Base-by-base conservation (phyloP, 30 jellyfish, hydroid and myxozoan genomes). In the Calvadosia cruxmelitensis region DNA sequence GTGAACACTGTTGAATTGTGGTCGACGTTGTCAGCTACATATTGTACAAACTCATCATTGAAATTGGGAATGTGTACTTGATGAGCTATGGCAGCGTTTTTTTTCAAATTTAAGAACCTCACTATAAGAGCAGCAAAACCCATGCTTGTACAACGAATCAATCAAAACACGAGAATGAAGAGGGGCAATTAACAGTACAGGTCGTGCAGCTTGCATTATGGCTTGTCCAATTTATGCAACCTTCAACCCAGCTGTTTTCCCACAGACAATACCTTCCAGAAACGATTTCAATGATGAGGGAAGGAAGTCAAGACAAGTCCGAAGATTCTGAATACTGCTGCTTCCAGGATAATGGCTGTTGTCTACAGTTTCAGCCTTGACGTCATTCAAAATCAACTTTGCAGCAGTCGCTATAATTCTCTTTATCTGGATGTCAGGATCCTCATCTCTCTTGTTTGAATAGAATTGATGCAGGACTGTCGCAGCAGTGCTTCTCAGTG, bases 131-230 rank as follows among this genome's bases (percentile, higher is more conserved):
- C 64, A 72, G 62, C 77, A 72, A 72, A 72, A 72, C 36, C 83
- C 83, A 34, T 72, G 83, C 76, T 75, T 72, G 67, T 72, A 75
- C 32, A 70, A 71, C 31, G 80, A 49, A 53, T 70, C 80, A 27
- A 70, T 53, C 72, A 72, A 53, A 72, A 72, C 53, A 53, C 83
- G 53, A 53, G 83, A 72, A 32, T 52, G 83, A 28, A 72, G 48
- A 32, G 83, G 83, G 26, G 83, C 76, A 34, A 72, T 72, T 62
- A 71, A 50, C 53, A 49, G 52, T 33, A 68, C 33, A 25, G 83
- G 83, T 29, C 83, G 33, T 63, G 83, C 57, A 74, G 77, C 83
- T 62, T 72, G 83, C 73, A 72, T 72, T n/a, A 72, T 72, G 53
- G 83, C 83, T 72, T 66, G 75, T 34, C 75, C 68, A 66, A 32